phyloP scores from a whole-genome alignment of 1,140 invertebrate genomes.

The Drosophila repleta region DNA sequence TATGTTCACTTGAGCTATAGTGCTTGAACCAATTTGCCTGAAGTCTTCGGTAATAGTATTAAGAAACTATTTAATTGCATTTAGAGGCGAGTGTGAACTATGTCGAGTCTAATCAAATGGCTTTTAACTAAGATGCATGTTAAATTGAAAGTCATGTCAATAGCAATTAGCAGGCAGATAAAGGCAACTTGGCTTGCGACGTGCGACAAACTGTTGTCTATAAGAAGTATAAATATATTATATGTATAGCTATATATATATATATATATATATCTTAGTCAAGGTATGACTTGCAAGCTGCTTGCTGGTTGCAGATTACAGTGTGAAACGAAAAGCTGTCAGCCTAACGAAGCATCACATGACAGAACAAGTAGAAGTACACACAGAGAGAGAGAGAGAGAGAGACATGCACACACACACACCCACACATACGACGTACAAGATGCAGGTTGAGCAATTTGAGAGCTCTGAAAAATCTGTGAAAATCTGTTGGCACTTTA shows the following conservation, averaged over 20 bases:
- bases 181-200: no score
- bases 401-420: slow-evolving; percentile 10
- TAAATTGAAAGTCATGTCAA: no score
- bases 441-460: slow-evolving; percentile 35
- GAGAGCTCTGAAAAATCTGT: slow-evolving; percentile 44
- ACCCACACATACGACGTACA: background rate
- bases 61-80: no score
- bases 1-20: no score
- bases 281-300: slow-evolving; percentile 11
- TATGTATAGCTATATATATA: background rate
- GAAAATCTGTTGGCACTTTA: slow-evolving; percentile 63
- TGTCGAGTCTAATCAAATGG: no score
- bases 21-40: no score
- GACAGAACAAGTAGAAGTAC: slow-evolving; percentile 28
- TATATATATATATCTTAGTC: slow-evolving; percentile 2
- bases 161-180: no score
- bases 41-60: no score
- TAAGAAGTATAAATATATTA: no score
- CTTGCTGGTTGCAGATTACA: slow-evolving; percentile 20
- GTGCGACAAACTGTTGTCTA: no score
- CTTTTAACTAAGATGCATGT: no score
- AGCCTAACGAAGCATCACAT: slow-evolving; percentile 70
- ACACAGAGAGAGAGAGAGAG: background rate
- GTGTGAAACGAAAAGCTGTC: slow-evolving; percentile 60
- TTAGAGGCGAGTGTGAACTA: no score